Evolutionary conservation across 2,113 vertebrate species (phyloP), one percentile per base, ranked within the genome.

Genomic region (Physeter macrocephalus): DNA sequence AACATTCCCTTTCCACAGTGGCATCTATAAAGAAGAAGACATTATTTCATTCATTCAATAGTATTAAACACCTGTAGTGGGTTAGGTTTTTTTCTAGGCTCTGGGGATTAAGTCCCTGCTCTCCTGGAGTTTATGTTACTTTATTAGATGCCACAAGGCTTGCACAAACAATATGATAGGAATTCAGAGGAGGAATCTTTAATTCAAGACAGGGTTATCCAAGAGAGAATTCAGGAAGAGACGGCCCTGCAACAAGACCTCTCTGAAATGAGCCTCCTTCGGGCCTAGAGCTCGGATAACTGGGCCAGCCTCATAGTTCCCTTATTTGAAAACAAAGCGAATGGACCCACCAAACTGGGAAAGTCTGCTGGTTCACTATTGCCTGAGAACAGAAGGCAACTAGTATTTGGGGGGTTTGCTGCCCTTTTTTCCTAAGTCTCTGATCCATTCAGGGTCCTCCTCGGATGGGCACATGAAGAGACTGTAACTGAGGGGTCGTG

Each of bases 71-170:
- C 10, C 12, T 29, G 1, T 36, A 15, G 6, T n/a, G 8, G 18
- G 18, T 62, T 46, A 29, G 39, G n/a, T 29, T 29, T 23, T 80
- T 41, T 27, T 66, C 31, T 39, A 34, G 10, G 18, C 61, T 27
- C 23, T 23, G 2, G 25, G 17, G 31, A 11, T 29, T 8, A 34
- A 59, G 17, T 36, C 49, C 27, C 64, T 41, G 64, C 57, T 75
- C 23, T 59, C 36, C 1, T 10, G 29, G 8, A 12, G 6, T n/a
- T 41, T 74, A 1, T 6, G 0, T 67, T 17, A 21, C 6, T 75
- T 71, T 66, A 21, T 14, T 71, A 23, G 36, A 41, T 57, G 31
- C 59, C 43, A 4, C 52, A 57, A 34, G 31, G 29, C 52, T 8
- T 39, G 31, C 4, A 34, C 20, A 31, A 20, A 8, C 27, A 2